phyloP scores from a whole-genome alignment of 2,888 invertebrate genomes.

The Pycnomerus fuliginosus region DNA sequence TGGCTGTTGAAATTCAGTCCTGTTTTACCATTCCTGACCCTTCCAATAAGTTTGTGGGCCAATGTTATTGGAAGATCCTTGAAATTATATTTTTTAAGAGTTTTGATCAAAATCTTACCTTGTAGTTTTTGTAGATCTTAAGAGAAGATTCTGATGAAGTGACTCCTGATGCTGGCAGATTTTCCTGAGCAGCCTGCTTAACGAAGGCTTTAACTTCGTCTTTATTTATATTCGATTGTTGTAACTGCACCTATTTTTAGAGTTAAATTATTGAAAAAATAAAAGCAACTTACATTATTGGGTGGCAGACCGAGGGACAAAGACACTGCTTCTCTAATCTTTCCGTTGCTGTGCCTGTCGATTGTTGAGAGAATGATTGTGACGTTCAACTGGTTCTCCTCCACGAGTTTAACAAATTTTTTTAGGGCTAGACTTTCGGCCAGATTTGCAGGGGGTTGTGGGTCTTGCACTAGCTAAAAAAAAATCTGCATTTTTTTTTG shows the following conservation, averaged over 20 bases:
- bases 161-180: neutral
- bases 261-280: neutral
- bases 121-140: conserved; percentile 1
- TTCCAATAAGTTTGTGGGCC: conserved; percentile 9
- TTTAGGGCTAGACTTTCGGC: neutral
- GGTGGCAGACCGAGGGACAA: conserved; percentile 5
- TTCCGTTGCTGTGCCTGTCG: conserved; percentile 3
- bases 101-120: neutral
- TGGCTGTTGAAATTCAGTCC: conserved; percentile 10
- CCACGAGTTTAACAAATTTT: conserved; percentile 5
- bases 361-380: conserved; percentile 5
- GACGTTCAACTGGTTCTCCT: conserved; percentile 9
- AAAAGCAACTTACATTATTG: conserved; percentile 2
- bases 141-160: too few relatives aligned
- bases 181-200: neutral
- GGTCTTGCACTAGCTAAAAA: too few relatives aligned
- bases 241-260: neutral
- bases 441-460: neutral
- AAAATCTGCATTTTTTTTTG: too few relatives aligned
- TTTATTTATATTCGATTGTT: conserved; percentile 2
- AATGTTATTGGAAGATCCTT: conserved; percentile 4
- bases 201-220: conserved; percentile 2
- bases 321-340: conserved; percentile 4
- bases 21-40: conserved; percentile 9
- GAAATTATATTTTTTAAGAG: neutral